Conservation (phyloP, 1,140 invertebrate genomes). For the Harpegnathos saltator region DNA sequence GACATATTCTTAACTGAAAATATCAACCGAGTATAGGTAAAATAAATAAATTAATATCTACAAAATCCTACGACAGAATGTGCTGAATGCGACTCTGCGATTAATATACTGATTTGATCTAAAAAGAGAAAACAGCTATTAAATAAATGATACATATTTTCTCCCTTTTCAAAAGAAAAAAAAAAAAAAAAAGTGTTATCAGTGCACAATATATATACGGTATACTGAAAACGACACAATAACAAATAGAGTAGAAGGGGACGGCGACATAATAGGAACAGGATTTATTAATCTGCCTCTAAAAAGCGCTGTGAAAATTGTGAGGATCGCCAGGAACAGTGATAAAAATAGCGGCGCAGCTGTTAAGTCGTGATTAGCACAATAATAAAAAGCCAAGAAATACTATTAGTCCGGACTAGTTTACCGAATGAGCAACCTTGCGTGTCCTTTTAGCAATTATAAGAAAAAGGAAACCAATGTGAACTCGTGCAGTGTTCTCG, state of each 20-base stretch:
- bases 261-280: neutral
- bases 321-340: neutral
- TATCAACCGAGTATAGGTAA: no score
- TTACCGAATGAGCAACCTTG: neutral
- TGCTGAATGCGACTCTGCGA: no score
- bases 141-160: no score
- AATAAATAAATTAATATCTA: no score
- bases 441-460: constrained; percentile 36
- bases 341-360: neutral
- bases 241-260: neutral
- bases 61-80: no score
- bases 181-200: neutral
- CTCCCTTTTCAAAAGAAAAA: no score
- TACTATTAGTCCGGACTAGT: constrained; percentile 5
- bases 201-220: neutral
- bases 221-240: neutral
- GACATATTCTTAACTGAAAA: no score
- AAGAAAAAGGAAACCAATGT: constrained; percentile 21
- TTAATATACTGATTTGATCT: no score
- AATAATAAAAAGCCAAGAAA: neutral
- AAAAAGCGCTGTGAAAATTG: neutral
- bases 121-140: no score
- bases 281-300: neutral
- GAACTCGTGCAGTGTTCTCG: constrained; percentile 18
- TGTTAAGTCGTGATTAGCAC: neutral